Percentiles rank a stretch among this genome's conserved stretches.
These are phyloP conservation scores for Junonia oenone DNA, from an alignment of 2,888 invertebrate species.

Conservation along the genomic window DNA sequence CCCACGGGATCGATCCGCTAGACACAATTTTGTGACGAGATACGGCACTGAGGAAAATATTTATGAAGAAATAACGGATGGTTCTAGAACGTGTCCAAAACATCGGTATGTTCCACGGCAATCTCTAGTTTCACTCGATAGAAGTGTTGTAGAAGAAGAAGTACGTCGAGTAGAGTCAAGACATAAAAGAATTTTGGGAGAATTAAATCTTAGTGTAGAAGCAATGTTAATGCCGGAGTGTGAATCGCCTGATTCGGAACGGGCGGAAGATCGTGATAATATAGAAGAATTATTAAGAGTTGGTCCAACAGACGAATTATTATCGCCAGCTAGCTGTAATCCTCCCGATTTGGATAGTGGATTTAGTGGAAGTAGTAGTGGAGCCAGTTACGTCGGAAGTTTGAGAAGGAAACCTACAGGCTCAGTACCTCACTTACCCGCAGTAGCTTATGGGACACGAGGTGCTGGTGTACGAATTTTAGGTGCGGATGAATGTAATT, in stretches of 20 bases:
- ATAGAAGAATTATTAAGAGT: slow-evolving; percentile 83
- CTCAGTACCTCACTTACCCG: slow-evolving; percentile 72
- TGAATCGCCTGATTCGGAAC: slow-evolving; percentile 82
- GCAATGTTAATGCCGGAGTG: slow-evolving; percentile 93
- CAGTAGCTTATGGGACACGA: slow-evolving; percentile 73
- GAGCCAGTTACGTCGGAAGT: slow-evolving; percentile 88
- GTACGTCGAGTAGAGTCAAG: slow-evolving; percentile 90
- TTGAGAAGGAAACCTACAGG: slow-evolving; percentile 79
- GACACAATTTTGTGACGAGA: slow-evolving; percentile 86
- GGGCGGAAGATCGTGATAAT: slow-evolving; percentile 81
- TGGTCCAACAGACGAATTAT: slow-evolving; percentile 85
- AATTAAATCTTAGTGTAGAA: slow-evolving; percentile 92
- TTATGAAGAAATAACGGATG: slow-evolving; percentile 88
- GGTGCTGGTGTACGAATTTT: slow-evolving; percentile 70
- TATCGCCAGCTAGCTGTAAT: slow-evolving; percentile 84
- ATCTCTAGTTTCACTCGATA: slow-evolving; percentile 83
- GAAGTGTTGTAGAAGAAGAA: slow-evolving; percentile 89
- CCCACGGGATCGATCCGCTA: slow-evolving; percentile 64
- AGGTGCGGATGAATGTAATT: slow-evolving; percentile 62
- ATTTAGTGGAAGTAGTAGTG: slow-evolving; percentile 90
- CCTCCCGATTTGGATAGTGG: slow-evolving; percentile 88
- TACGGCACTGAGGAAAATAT: slow-evolving; percentile 92
- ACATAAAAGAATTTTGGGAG: slow-evolving; percentile 90
- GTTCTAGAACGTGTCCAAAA: slow-evolving; percentile 74
- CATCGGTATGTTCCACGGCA: slow-evolving; percentile 74